Evolutionary conservation across 2,113 vertebrate genomes (phyloP), one percentile per base, ranked within the genome.

Genomic region (Coptodon bakossiorum): DNA sequence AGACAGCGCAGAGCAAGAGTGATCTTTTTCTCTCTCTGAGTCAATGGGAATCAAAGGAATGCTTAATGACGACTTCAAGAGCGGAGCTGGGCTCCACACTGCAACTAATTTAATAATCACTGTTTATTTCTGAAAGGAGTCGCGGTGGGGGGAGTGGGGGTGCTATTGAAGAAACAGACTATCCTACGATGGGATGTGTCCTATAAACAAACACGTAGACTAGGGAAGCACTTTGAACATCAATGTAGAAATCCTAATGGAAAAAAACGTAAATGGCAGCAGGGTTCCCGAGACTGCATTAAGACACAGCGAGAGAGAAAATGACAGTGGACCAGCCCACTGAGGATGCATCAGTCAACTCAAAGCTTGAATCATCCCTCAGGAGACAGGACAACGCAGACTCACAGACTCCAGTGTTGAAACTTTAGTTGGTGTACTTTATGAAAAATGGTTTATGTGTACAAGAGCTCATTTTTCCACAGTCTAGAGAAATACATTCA

Each of bases 11-110:
- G 81, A 36, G 79, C 66, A 3, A n/a, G 4, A 50, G 80, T n/a
- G 50, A 61, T 82, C 50, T 48, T 73, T 87, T 86, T 81, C 79
- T 48, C 17, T 85, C 45, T 34, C n/a, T 54, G 52, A 85, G 83
- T 90, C 80, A 82, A 19, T 45, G n/a, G 45, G 61, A 90, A 81
- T 90, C 84, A 91, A 92, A 92, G 91, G 85, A 92, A 89, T 84
- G 34, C 53, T 79, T 91, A 87, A 94, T 89, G 90, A 83, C 0
- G 40, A 84, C 86, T 90, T 82, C 73, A 85, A 81, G 80, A 86
- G 82, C 9, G 1, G 61, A 50, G 66, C 79, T 9, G 3, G 40
- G 52, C 68, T 66, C 54, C 79, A 66, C 19, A 4, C 84, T 61
- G 85, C 24, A 87, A 36, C 56, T 91, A 56, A 90, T 88, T 91